A percentile compares a stretch with the other conserved stretches of the same genome.
phyloP scores from a whole-genome alignment of 2,888 invertebrate genomes.

The Lepidochitona cinerea region DNA sequence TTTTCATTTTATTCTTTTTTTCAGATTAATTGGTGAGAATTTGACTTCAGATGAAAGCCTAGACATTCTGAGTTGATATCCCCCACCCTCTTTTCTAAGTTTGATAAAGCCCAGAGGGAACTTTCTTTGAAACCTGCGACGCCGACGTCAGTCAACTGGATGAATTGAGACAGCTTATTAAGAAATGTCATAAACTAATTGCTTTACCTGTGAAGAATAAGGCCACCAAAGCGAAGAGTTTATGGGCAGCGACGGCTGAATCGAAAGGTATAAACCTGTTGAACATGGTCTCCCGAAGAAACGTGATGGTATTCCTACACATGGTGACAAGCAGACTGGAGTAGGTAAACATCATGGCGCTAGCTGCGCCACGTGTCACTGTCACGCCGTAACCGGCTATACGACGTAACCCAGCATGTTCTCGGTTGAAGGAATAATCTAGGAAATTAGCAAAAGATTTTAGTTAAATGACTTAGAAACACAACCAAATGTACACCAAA shows the following conservation, averaged over 20 bases:
- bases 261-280: conserved; percentile 77
- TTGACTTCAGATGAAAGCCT: too few relatives aligned
- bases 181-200: too few relatives aligned
- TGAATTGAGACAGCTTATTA: too few relatives aligned
- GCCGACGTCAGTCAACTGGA: too few relatives aligned
- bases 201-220: conserved; percentile 75
- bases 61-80: too few relatives aligned
- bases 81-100: too few relatives aligned
- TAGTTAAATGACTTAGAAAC: not conserved
- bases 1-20: too few relatives aligned
- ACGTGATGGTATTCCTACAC: conserved; percentile 77
- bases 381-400: conserved; percentile 77
- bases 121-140: too few relatives aligned
- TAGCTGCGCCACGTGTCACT: conserved; percentile 77
- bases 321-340: conserved; percentile 76
- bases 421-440: conserved; percentile 76
- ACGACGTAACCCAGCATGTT: conserved; percentile 75
- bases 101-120: too few relatives aligned
- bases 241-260: conserved; percentile 75
- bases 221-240: conserved; percentile 75
- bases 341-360: conserved; percentile 78
- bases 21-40: too few relatives aligned
- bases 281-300: conserved; percentile 75
- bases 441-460: not conserved
- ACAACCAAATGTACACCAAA: not conserved